phyloP scores from a whole-genome alignment of 1,140 invertebrate genomes.

The Helicorthomorpha holstii region DNA sequence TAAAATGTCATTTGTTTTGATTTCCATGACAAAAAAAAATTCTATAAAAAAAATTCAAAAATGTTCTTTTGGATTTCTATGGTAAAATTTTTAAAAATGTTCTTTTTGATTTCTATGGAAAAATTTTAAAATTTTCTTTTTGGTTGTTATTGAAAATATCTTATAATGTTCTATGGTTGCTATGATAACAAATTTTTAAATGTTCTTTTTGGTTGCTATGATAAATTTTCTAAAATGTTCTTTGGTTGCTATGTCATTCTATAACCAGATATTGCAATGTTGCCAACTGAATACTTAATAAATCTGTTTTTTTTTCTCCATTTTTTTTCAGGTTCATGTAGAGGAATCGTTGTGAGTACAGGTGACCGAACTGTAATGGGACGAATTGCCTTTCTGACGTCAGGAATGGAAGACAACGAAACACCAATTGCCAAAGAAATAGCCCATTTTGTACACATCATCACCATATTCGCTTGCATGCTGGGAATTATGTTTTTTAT shows the following conservation, averaged over 20 bases:
- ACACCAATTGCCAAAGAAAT: slow-evolving; percentile 98
- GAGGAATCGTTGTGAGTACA: slow-evolving; percentile 88
- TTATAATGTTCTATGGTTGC: too few relatives aligned
- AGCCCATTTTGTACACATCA: slow-evolving; percentile 96
- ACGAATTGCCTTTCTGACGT: slow-evolving; percentile 89
- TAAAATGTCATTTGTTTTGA: too few relatives aligned
- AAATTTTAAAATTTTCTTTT: background rate
- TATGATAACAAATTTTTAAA: too few relatives aligned
- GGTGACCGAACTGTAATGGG: slow-evolving; percentile 99
- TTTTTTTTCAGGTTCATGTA: slow-evolving; percentile 52
- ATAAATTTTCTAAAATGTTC: too few relatives aligned
- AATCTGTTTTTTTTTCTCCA: slow-evolving; percentile 1
- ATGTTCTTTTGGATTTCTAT: background rate
- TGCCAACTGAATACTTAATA: too few relatives aligned
- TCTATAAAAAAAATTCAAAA: too few relatives aligned
- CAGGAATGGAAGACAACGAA: slow-evolving; percentile 86
- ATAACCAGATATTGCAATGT: too few relatives aligned
- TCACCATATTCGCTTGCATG: slow-evolving; percentile 95
- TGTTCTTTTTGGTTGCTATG: too few relatives aligned
- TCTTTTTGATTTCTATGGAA: background rate
- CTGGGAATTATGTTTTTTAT: slow-evolving; percentile 94
- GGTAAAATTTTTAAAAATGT: background rate
- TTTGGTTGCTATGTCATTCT: too few relatives aligned
- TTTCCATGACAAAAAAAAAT: too few relatives aligned
- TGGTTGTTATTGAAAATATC: too few relatives aligned